Evolutionary conservation across 2,113 vertebrate species (phyloP), one percentile per base, ranked within the genome.

Genomic region (Patagioenas fasciata): DNA sequence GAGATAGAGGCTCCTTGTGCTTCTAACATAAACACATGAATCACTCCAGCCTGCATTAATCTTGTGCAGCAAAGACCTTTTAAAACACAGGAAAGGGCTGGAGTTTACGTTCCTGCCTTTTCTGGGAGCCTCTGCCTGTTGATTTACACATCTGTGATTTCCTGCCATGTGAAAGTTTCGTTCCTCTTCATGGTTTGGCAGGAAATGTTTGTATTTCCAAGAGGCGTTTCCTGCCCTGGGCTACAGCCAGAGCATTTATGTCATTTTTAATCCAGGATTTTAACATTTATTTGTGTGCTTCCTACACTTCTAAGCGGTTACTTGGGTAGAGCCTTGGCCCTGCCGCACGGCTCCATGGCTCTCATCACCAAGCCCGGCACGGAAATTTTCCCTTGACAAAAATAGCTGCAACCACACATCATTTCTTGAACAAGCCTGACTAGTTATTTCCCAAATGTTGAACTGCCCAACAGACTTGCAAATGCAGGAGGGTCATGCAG

Each of bases 141-240:
- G 67, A 74, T 75, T 91, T 86, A 80, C 96, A 96, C 95, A 96
- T 91, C 90, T 96, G 89, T 75, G 89, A 74, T 88, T 95, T 96
- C 95, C 95, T 97, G 85, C 96, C 96, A 56, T 92, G 88, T 80
- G 85, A 81, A 94, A 94, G 77, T 56, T 74, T 75, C 58, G 72
- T 32, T 90, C 80, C 92, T 75, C 90, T 20, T 50, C 90, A 51
- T 23, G 85, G 54, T 66, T 21, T 75, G 89, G 88, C 96, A 93
- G 90, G 85, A 96, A 91, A 94, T 64, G 31, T 93, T 92, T 95
- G 85, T 90, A 72, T 96, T 97, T 97, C 91, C 93, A 94, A 95
- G 64, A 93, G 94, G 89, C 81, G 89, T 72, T 97, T 95, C 96
- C 97, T 96, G 94, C 77, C 66, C 84, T 80, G 95, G 80, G 88